Evolutionary conservation across 1,140 invertebrate genomes (phyloP).

Genomic region (Zelostemma sp.): DNA sequence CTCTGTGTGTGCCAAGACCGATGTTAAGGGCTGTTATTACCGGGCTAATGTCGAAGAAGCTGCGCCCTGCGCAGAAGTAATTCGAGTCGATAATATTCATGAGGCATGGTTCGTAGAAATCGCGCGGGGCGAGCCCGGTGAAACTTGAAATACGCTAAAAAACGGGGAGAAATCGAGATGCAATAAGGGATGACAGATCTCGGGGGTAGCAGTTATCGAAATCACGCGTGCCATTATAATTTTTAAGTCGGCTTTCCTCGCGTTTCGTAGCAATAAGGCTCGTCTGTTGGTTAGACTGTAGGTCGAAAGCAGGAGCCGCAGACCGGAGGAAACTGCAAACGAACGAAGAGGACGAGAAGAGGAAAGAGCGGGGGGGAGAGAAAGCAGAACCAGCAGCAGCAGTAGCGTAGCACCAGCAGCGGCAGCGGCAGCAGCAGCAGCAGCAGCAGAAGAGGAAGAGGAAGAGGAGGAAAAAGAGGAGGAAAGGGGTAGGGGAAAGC

Average conservation of each 20-base stretch:
- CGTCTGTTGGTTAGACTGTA: conserved; percentile 54
- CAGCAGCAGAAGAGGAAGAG: conserved; percentile 19
- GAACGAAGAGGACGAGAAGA: conserved; percentile 46
- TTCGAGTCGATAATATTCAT: not conserved
- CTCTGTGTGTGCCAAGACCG: too few relatives aligned
- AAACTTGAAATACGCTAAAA: not conserved
- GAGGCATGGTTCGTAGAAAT: conserved; percentile 5
- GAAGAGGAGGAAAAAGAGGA: conserved; percentile 35
- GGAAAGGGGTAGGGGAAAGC: conserved; percentile 38
- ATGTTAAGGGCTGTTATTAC: too few relatives aligned
- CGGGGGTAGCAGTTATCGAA: conserved; percentile 68
- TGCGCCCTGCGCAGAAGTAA: not conserved
- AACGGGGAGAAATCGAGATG: not conserved
- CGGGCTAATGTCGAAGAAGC: too few relatives aligned
- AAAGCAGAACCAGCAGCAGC: not conserved
- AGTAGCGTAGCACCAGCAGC: not conserved
- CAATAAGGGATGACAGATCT: conserved; percentile 19
- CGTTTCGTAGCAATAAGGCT: conserved; percentile 48
- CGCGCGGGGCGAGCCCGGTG: too few relatives aligned
- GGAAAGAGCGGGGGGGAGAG: conserved; percentile 2
- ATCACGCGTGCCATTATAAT: conserved; percentile 71
- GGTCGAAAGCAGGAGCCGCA: conserved; percentile 48
- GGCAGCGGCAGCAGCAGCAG: conserved; percentile 10
- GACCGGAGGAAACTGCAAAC: conserved; percentile 50
- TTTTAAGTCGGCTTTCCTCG: conserved; percentile 70